These are phyloP conservation scores for Lepeophtheirus nordmannii DNA, from an alignment of 2,888 invertebrate genomes.

Conservation along the genomic window DNA sequence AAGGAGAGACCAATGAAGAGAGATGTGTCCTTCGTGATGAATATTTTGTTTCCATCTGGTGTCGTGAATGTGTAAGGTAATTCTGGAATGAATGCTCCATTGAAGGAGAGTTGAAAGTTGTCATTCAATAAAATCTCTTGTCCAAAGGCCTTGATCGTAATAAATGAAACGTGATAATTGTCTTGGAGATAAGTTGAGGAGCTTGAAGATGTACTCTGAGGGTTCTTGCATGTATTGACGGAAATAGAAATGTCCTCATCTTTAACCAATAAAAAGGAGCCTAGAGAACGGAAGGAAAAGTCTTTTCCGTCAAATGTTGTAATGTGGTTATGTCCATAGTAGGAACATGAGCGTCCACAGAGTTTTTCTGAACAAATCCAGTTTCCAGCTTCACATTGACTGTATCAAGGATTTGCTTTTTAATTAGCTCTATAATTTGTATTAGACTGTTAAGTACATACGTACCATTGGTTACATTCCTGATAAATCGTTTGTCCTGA, in stretches of 20 bases:
- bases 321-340: slow-evolving; percentile 78
- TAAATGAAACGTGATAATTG: not conserved
- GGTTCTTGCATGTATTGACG: not conserved
- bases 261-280: slow-evolving; percentile 32
- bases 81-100: not conserved
- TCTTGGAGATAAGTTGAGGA: not conserved
- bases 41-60: not conserved
- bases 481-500: slow-evolving; percentile 56
- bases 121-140: not conserved
- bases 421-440: not conserved
- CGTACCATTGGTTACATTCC: slow-evolving; percentile 71
- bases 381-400: slow-evolving; percentile 53
- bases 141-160: not conserved
- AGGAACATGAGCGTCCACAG: slow-evolving; percentile 69
- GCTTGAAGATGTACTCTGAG: not conserved
- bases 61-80: not conserved
- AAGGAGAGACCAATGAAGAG: slow-evolving; percentile 45
- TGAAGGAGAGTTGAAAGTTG: not conserved
- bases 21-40: slow-evolving; percentile 1
- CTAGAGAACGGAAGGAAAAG: slow-evolving; percentile 51
- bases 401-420: slow-evolving; percentile 30
- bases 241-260: not conserved
- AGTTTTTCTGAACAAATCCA: slow-evolving; percentile 62
- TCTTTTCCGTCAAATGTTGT: slow-evolving; percentile 72
- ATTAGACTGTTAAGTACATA: not conserved